phyloP scores from a whole-genome alignment of 1,140 invertebrate genomes.

The Nebria ingens region DNA sequence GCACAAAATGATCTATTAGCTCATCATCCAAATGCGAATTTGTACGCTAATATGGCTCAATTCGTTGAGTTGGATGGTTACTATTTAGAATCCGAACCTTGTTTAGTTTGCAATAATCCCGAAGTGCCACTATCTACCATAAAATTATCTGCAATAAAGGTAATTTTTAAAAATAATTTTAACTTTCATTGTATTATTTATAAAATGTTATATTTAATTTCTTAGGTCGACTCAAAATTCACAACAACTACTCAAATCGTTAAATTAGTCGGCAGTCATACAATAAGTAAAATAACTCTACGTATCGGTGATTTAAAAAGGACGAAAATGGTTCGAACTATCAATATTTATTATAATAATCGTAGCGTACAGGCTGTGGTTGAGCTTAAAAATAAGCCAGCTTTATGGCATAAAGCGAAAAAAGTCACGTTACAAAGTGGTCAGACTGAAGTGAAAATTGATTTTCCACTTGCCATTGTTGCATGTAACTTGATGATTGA shows the following conservation, averaged over 20 bases:
- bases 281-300: conserved; percentile 87
- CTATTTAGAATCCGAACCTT: conserved; percentile 93
- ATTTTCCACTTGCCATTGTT: conserved; percentile 91
- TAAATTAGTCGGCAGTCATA: conserved; percentile 89
- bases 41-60: conserved; percentile 84
- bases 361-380: conserved; percentile 91
- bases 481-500: conserved; percentile 99
- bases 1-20: conserved; percentile 80
- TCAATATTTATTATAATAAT: conserved; percentile 97
- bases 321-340: conserved; percentile 92
- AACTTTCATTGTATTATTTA: conserved; percentile 11
- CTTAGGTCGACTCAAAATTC: conserved; percentile 86
- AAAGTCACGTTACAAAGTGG: conserved; percentile 78
- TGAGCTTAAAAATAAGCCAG: conserved; percentile 92
- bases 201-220: conserved; percentile 9
- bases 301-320: conserved; percentile 91
- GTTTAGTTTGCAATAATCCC: conserved; percentile 94
- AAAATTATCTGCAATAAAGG: conserved; percentile 88
- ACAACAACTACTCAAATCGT: conserved; percentile 97
- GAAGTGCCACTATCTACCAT: conserved; percentile 86
- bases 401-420: conserved; percentile 94
- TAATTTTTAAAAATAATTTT: conserved; percentile 25
- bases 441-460: conserved; percentile 92
- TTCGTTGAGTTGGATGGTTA: conserved; percentile 93
- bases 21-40: conserved; percentile 86